A percentile compares a stretch with the other conserved stretches of the same genome.
These are phyloP conservation scores for Dromaius novaehollandiae DNA, from an alignment of 2,113 vertebrate species.

Conservation along the genomic window DNA sequence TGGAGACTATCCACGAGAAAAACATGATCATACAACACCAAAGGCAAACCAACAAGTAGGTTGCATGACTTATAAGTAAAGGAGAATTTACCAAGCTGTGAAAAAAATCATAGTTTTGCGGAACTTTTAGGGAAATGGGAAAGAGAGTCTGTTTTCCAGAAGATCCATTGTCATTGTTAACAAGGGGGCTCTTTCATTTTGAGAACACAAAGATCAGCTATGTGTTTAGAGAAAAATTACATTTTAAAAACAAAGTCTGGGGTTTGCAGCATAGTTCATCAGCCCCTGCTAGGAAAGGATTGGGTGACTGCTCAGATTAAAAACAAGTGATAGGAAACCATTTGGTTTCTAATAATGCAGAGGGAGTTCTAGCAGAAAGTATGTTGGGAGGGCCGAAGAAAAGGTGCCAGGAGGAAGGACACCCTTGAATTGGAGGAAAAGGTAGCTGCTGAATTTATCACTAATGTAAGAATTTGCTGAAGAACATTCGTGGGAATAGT, in stretches of 20 bases:
- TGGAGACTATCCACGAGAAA: constrained; percentile 98
- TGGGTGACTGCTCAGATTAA: background rate
- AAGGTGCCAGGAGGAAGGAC: background rate
- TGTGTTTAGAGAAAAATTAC: background rate
- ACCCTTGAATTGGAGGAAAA: background rate
- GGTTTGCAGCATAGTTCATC: background rate
- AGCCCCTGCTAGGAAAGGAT: background rate
- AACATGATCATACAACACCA: constrained; percentile 98
- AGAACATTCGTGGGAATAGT: background rate
- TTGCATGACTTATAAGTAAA: constrained; percentile 19
- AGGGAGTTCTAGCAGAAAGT: background rate
- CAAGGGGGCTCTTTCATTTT: background rate
- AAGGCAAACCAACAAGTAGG: constrained; percentile 95
- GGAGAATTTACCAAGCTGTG: background rate
- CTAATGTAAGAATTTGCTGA: background rate
- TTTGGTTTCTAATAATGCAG: background rate
- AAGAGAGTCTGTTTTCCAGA: background rate
- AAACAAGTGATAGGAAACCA: background rate
- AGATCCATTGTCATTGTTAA: background rate
- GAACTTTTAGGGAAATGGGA: background rate
- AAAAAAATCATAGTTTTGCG: background rate
- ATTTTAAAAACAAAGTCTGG: background rate
- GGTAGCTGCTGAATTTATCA: background rate
- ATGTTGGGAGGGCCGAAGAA: background rate
- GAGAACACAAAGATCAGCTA: background rate